Evolutionary conservation across 2,888 invertebrate species (phyloP).

Genomic region (Nomada hirtipes): DNA sequence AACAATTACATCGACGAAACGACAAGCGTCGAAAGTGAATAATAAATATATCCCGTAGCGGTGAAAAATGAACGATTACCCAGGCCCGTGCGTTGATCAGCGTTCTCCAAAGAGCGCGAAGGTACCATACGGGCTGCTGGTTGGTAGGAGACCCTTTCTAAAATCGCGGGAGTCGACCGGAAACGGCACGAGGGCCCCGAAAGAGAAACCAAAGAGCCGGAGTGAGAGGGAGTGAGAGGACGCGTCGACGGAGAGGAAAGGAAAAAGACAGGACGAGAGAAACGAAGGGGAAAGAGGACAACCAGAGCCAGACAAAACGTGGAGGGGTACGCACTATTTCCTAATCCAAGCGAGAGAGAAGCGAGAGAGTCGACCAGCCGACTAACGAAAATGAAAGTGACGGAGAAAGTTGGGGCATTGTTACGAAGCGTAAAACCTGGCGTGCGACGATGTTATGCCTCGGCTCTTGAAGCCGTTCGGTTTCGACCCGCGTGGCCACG

Average conservation of each 20-base stretch:
- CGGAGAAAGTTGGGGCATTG: slow-evolving; percentile 84
- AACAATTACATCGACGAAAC: background rate
- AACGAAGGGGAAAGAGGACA: slow-evolving; percentile 36
- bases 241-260: slow-evolving; percentile 33
- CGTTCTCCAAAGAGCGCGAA: slow-evolving; percentile 52
- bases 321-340: slow-evolving; percentile 71
- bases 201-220: slow-evolving; percentile 43
- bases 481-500: slow-evolving; percentile 52
- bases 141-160: slow-evolving; percentile 78
- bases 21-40: background rate
- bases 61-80: background rate
- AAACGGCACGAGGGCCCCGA: slow-evolving; percentile 59
- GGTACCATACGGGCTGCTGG: slow-evolving; percentile 44
- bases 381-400: slow-evolving; percentile 84
- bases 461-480: slow-evolving; percentile 54
- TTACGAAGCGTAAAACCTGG: slow-evolving; percentile 81
- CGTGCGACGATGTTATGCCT: slow-evolving; percentile 65
- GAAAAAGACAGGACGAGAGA: slow-evolving; percentile 31
- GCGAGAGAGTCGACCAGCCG: slow-evolving; percentile 74
- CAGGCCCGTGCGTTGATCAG: slow-evolving; percentile 18
- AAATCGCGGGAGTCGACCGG: slow-evolving; percentile 77
- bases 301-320: slow-evolving; percentile 41
- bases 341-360: slow-evolving; percentile 68
- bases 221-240: background rate
- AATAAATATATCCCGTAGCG: background rate